Percentiles rank a stretch among this genome's conserved stretches.
Conservation (phyloP, 2,888 invertebrate genomes). For the Heteropelma amictum region DNA sequence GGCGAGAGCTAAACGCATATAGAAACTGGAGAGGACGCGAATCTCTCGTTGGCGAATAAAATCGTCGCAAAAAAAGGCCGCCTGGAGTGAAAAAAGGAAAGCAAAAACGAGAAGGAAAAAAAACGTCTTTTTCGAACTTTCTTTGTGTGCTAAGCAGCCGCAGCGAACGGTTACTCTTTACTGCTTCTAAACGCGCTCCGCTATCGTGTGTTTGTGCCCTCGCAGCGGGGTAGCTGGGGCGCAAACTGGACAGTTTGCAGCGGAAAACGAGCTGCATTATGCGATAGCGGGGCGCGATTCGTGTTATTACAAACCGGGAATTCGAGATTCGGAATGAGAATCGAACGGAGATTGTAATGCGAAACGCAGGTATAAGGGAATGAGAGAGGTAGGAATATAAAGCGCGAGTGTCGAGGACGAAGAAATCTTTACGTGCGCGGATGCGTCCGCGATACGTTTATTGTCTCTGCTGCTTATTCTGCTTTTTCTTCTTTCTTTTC, state of each 20-base stretch:
- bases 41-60: constrained; percentile 19
- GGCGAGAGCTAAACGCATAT: not conserved
- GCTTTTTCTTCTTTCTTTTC: not conserved
- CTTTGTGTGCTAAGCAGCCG: constrained; percentile 74
- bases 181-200: constrained; percentile 36
- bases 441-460: constrained; percentile 27
- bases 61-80: constrained; percentile 46
- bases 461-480: constrained; percentile 28
- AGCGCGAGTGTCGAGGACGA: constrained; percentile 16
- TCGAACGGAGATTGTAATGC: constrained; percentile 22
- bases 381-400: constrained; percentile 29
- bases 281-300: constrained; percentile 28
- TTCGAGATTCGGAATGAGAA: constrained; percentile 48
- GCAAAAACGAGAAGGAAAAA: no score
- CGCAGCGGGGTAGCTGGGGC: not conserved
- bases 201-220: not conserved
- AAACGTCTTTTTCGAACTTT: constrained; percentile 70
- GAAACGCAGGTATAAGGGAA: constrained; percentile 5
- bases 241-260: no score
- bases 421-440: constrained; percentile 21
- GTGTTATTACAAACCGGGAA: constrained; percentile 48
- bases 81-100: no score
- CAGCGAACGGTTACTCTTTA: constrained; percentile 38
- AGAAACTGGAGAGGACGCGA: constrained; percentile 46
- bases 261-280: not conserved